Base-by-base conservation (phyloP, 1,140 invertebrate species). In the Drosophila ambigua region DNA sequence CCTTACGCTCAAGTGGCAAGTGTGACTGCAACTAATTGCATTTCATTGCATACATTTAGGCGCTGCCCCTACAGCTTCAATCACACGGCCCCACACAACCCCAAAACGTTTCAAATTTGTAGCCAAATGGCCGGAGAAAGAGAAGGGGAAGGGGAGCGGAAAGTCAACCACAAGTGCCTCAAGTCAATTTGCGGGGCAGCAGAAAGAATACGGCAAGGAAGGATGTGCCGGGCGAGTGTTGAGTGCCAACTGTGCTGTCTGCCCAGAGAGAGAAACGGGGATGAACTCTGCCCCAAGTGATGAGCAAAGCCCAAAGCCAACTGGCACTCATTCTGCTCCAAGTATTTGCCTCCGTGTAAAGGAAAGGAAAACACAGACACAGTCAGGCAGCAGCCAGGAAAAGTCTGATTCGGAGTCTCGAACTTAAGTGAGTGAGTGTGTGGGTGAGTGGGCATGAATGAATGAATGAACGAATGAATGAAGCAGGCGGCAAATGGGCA, bases 71-170 rank as follows among this genome's bases (percentile, higher is more conserved):
- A 53, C 59, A 60, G 35, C 66, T 28, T 16, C 45, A 80, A 80
- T 77, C 77, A 77, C 77, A 85, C 46, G 67, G 73, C 67, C 28
- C 52, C 58, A 80, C 78, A 69, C 64, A 69, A 58, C 20, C 69
- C 78, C 82, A 87, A 85, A 87, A 85, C 82, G 82, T 78, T 85
- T 82, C 82, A 65, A 87, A 85, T 87, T 87, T 85, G 82, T 75
- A 68, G 69, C 67, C 81, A 82, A 85, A 85, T 78, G 77, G 78
- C 77, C 81, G 31, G 0, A 67, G 53, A 20, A 20, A 71, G 67
- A 87, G 24, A 5, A 0, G 26, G 26, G 6, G 24, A 26, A 5
- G 5, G 26, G 4, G 26, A 26, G 55, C 59, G 54, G 51, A 62
- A 35, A 53, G 51, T 20, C 53, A 78, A 61, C 60, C 80, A 64